A percentile compares a stretch with the other conserved stretches of the same genome.
These are phyloP conservation scores for Sesia apiformis DNA, from an alignment of 2,888 invertebrate genomes.

Conservation along the genomic window DNA sequence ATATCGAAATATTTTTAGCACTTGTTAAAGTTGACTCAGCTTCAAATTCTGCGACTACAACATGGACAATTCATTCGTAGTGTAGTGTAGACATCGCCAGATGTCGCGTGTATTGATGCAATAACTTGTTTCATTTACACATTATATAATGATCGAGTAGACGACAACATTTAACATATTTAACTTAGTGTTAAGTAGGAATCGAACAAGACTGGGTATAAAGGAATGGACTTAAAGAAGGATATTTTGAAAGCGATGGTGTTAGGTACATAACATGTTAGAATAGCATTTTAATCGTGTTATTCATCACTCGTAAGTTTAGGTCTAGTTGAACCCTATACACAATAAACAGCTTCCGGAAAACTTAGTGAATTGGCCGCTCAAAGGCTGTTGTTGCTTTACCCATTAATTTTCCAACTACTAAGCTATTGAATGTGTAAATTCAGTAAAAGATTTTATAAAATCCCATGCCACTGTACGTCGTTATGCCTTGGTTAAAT, in stretches of 20 bases:
- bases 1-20: background rate
- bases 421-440: too few species aligned
- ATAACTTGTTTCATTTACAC: background rate
- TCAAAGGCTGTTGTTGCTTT: too few species aligned
- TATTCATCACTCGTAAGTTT: background rate
- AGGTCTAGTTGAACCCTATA: background rate
- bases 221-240: slow-evolving; percentile 20
- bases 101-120: slow-evolving; percentile 5
- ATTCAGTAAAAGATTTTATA: too few species aligned
- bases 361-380: too few species aligned
- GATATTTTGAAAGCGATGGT: slow-evolving; percentile 21
- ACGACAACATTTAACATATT: too few species aligned
- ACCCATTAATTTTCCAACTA: too few species aligned
- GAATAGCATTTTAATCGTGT: background rate
- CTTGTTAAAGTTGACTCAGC: background rate
- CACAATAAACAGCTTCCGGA: background rate
- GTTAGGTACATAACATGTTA: slow-evolving; percentile 10
- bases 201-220: slow-evolving; percentile 44
- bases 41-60: background rate
- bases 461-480: too few species aligned
- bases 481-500: too few species aligned
- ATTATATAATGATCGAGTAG: too few species aligned
- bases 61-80: background rate
- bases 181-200: slow-evolving; percentile 26
- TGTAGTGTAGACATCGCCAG: too few species aligned